Conservation (phyloP, 1,140 invertebrate species). For the Bathynomus jamesi region DNA sequence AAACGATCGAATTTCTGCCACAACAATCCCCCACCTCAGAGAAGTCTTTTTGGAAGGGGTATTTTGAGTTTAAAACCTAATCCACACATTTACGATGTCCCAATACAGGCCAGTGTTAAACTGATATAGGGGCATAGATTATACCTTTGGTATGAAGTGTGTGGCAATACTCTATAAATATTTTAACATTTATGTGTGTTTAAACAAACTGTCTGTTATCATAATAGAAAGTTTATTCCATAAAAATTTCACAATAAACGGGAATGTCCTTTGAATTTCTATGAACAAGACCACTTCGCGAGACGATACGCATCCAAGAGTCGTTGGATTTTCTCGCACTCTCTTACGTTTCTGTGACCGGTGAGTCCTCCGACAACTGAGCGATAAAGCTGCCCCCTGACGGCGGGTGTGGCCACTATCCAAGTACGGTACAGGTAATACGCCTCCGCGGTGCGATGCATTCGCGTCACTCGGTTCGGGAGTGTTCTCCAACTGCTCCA, state of each 20-base stretch:
- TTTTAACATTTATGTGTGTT: no score
- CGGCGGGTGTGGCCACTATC: not conserved
- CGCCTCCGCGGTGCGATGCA: not conserved
- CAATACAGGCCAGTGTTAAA: not conserved
- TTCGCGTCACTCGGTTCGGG: not conserved
- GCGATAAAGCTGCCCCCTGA: not conserved
- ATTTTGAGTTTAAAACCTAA: constrained; percentile 85
- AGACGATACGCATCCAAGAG: not conserved
- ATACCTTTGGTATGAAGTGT: no score
- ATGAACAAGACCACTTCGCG: not conserved
- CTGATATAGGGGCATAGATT: not conserved
- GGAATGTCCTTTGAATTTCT: no score
- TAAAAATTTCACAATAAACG: not conserved
- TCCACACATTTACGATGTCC: constrained; percentile 61
- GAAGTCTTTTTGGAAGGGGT: constrained; percentile 91
- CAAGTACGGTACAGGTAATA: not conserved
- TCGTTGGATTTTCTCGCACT: not conserved
- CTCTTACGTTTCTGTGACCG: not conserved
- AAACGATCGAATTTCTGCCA: no score
- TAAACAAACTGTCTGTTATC: not conserved
- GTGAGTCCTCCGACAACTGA: not conserved
- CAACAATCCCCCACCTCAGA: constrained; percentile 87
- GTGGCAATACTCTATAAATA: no score
- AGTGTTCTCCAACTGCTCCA: not conserved
- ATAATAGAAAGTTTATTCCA: not conserved